Conservation (phyloP, 2,888 invertebrate genomes). For the Orgyia antiqua region DNA sequence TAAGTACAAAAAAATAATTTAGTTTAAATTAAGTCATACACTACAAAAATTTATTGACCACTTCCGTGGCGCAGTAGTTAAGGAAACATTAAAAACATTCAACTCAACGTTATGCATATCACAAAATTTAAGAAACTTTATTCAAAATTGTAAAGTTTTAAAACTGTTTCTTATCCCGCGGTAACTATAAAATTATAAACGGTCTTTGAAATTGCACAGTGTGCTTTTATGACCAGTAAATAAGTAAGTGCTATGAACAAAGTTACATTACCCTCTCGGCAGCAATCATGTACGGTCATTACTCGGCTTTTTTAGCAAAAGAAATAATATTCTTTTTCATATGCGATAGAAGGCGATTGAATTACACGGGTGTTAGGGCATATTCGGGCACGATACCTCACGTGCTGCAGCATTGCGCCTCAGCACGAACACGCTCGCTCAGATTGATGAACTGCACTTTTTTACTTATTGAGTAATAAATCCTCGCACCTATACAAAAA, state of each 20-base stretch:
- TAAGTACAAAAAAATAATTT: no score
- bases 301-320: constrained; percentile 28
- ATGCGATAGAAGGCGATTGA: constrained; percentile 36
- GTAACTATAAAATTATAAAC: no score
- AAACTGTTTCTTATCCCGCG: no score
- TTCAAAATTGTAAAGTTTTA: no score
- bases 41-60: no score
- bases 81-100: no score
- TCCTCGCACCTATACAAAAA: no score
- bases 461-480: constrained; percentile 7
- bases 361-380: constrained; percentile 56
- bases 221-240: constrained; percentile 17
- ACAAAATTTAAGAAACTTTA: no score
- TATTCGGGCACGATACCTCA: constrained; percentile 42
- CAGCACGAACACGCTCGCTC: constrained; percentile 23
- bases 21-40: no score
- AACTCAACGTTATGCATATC: no score
- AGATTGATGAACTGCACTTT: constrained; percentile 31
- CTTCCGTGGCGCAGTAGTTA: no score
- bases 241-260: constrained; percentile 21
- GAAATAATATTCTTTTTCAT: constrained; percentile 31
- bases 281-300: constrained; percentile 28
- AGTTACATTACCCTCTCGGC: constrained; percentile 17
- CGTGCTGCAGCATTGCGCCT: constrained; percentile 18
- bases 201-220: no score